phyloP scores from a whole-genome alignment of 64 coral and sea anemone genomes.

The Montipora foliosa region DNA sequence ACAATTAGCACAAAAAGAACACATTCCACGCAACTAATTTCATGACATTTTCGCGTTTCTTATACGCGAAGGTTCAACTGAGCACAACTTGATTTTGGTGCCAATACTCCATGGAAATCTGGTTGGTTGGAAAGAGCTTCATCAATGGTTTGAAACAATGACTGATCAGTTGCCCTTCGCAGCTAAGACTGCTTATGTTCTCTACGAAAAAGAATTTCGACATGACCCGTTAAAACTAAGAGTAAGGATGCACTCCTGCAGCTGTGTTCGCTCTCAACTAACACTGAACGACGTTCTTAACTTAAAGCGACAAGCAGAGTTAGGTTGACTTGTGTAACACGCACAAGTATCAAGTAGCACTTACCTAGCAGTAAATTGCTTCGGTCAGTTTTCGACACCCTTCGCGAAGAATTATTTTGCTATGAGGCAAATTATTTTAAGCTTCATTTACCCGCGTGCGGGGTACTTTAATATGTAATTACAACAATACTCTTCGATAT shows the following conservation, averaged over 20 bases:
- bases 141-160: not conserved
- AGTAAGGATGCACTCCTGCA: not conserved
- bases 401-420: not conserved
- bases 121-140: not conserved
- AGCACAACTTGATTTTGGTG: not conserved
- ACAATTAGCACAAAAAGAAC: slow-evolving; percentile 5
- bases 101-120: not conserved
- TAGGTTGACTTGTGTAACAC: no score
- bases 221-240: not conserved
- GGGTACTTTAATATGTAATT: slow-evolving; percentile 1
- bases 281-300: not conserved
- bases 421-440: slow-evolving; percentile 13
- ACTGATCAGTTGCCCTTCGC: not conserved
- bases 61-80: not conserved
- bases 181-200: no score
- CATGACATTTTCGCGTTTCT: not conserved
- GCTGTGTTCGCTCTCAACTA: not conserved
- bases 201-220: not conserved
- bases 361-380: not conserved
- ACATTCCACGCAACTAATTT: not conserved
- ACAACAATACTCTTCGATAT: slow-evolving; percentile 41
- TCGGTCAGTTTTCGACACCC: not conserved
- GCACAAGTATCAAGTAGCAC: not conserved
- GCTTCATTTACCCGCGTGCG: slow-evolving; percentile 1
- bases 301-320: no score